A percentile compares a stretch with the other conserved stretches of the same genome.
Conservation (phyloP, 1,140 invertebrate genomes). For the Mesaphorura yosii region DNA sequence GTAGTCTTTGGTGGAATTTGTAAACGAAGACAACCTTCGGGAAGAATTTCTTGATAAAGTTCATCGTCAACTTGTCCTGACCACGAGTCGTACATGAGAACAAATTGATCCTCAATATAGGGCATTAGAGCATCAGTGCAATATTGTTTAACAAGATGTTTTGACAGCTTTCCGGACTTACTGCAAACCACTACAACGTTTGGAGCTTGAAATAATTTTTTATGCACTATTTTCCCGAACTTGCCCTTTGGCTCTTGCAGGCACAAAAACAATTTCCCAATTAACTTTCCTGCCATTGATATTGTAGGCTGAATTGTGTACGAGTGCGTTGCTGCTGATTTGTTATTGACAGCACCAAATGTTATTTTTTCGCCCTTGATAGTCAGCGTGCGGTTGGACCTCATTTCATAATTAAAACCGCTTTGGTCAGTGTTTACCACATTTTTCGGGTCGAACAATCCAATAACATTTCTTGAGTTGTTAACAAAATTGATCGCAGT, state of each 20-base stretch:
- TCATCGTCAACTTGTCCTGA: constrained; percentile 9
- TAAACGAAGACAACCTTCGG: not conserved
- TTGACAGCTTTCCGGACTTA: constrained; percentile 17
- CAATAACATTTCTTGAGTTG: not conserved
- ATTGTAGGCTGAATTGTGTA: constrained; percentile 21
- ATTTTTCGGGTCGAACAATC: not conserved
- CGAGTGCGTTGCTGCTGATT: constrained; percentile 12
- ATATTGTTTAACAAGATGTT: constrained; percentile 6
- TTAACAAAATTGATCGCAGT: not conserved
- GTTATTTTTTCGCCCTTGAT: constrained; percentile 8
- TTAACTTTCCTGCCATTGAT: not conserved
- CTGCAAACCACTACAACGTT: constrained; percentile 13
- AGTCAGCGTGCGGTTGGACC: not conserved
- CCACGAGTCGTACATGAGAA: constrained; percentile 16
- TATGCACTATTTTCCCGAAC: constrained; percentile 12
- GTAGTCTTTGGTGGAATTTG: constrained; percentile 2
- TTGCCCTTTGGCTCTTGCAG: constrained; percentile 15
- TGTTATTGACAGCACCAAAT: constrained; percentile 4
- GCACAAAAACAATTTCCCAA: constrained; percentile 18
- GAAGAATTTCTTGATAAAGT: constrained; percentile 7
- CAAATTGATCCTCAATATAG: constrained; percentile 8
- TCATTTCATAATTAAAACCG: constrained; percentile 16
- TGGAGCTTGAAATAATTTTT: constrained; percentile 5
- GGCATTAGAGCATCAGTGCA: not conserved
- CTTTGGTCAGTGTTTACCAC: constrained; percentile 18